Evolutionary conservation across 2,797 vertebrate genomes (phyloP).

Genomic region (Heteromormyrus szaboi): DNA sequence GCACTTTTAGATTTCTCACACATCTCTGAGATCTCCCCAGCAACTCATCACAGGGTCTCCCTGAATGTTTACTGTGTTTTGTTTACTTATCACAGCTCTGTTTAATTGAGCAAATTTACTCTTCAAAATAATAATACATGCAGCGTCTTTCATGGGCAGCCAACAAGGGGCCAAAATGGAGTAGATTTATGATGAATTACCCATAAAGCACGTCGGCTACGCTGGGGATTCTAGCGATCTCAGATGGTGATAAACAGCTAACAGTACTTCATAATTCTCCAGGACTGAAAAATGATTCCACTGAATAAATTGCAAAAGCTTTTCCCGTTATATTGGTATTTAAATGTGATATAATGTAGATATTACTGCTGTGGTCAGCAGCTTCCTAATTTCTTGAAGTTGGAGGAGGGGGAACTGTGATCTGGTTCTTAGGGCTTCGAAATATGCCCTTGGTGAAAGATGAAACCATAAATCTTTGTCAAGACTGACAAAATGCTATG

Average conservation of each 20-base stretch:
- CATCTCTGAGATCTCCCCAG: neutral
- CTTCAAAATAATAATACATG: neutral
- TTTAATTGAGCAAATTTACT: neutral
- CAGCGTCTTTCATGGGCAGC: neutral
- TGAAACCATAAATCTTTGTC: slow-evolving; percentile 12
- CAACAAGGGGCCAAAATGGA: neutral
- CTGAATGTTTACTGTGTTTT: neutral
- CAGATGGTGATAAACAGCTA: neutral
- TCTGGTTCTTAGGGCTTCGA: neutral
- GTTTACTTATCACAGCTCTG: neutral
- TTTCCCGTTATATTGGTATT: neutral
- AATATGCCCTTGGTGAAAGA: neutral
- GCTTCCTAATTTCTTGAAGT: neutral
- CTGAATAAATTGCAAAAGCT: neutral
- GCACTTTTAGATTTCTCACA: neutral
- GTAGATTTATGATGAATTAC: neutral
- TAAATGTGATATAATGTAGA: neutral
- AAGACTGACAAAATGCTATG: neutral
- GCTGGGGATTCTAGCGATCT: neutral
- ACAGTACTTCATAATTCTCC: neutral
- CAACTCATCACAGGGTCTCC: neutral
- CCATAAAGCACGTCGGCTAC: neutral
- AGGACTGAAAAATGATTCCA: neutral
- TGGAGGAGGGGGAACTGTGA: neutral
- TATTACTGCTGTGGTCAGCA: neutral